A percentile compares a stretch with the other conserved stretches of the same genome.
Evolutionary conservation across 1,140 invertebrate genomes (phyloP).

Genomic region (Leptinotarsa texana): DNA sequence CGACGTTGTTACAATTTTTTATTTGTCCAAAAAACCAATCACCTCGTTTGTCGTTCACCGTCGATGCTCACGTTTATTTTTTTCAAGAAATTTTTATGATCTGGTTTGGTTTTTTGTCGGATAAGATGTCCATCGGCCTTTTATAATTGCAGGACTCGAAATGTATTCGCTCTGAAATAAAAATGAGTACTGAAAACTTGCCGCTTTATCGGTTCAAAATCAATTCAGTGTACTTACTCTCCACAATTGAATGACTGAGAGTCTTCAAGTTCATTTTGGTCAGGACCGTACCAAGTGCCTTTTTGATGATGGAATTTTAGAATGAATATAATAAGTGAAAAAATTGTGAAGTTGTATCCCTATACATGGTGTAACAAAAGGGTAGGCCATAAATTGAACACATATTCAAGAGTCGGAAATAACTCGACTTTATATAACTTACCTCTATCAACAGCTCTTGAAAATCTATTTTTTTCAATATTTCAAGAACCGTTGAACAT

Average conservation of each 20-base stretch:
- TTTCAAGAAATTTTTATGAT: conserved; percentile 11
- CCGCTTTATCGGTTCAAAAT: conserved; percentile 9
- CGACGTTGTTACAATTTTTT: neutral
- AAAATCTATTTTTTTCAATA: no score
- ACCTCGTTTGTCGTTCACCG: neutral
- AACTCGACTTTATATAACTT: no score
- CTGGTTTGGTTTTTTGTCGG: conserved; percentile 13
- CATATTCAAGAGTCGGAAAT: no score
- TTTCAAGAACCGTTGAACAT: no score
- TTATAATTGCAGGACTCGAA: conserved; percentile 7
- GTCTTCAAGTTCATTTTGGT: neutral
- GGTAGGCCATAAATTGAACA: no score
- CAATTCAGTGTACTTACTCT: conserved; percentile 1
- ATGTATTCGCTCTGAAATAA: conserved; percentile 11
- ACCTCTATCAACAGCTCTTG: no score
- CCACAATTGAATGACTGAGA: neutral
- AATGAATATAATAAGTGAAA: no score
- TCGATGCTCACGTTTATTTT: neutral
- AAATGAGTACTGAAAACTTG: conserved; percentile 13
- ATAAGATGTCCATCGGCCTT: conserved; percentile 14
- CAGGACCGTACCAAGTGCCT: neutral
- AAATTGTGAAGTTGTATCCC: no score
- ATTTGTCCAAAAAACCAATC: neutral
- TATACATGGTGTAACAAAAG: no score
- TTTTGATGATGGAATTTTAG: no score